Conservation (phyloP, 2,888 invertebrate genomes). For the Lamellibrachia satsuma region DNA sequence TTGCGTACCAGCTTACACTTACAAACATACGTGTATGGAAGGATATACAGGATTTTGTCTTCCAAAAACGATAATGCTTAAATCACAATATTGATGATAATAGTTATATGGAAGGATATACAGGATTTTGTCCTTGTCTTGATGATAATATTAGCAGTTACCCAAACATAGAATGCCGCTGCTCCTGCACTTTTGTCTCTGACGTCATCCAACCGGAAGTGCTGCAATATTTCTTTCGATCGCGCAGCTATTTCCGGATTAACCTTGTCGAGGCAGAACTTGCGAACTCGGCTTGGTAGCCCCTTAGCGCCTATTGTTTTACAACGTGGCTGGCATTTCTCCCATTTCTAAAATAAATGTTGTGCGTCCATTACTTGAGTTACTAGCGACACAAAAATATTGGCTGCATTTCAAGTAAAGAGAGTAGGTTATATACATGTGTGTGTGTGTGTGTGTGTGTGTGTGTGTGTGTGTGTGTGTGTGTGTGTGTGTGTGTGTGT, state of each 20-base stretch:
- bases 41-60: no score
- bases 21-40: no score
- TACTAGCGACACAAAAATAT: not conserved
- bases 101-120: not conserved
- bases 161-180: not conserved
- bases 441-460: no score
- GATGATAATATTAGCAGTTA: not conserved
- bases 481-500: no score
- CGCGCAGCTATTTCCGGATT: not conserved
- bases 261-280: not conserved
- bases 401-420: not conserved
- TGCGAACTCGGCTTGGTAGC: not conserved
- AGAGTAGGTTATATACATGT: no score
- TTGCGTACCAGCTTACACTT: no score
- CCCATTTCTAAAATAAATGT: not conserved
- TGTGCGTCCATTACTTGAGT: not conserved
- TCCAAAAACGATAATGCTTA: no score
- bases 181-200: not conserved
- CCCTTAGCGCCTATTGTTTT: not conserved
- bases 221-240: not conserved
- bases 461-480: no score
- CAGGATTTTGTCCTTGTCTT: no score
- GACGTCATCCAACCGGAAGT: slow-evolving; percentile 11
- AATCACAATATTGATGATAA: no score
- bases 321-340: not conserved